Percentiles rank a stretch among this genome's conserved stretches.
phyloP scores from a whole-genome alignment of 2,113 vertebrate genomes.

The Nothobranchius kuhntae region DNA sequence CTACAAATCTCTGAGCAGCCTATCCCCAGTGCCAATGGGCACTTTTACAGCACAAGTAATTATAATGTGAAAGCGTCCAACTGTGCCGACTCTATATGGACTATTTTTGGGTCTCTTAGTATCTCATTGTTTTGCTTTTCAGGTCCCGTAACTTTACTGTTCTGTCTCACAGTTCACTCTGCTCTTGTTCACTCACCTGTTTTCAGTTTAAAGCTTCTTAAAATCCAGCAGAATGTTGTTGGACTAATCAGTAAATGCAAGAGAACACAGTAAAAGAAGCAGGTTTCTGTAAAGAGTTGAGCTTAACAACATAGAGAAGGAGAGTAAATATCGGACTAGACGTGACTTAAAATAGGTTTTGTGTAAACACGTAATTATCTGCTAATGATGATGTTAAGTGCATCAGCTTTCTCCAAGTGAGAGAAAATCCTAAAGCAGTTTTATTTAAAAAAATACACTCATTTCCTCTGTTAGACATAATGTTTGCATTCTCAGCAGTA shows the following conservation, averaged over 20 bases:
- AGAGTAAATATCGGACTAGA: not conserved
- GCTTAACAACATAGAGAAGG: not conserved
- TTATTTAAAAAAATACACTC: not conserved
- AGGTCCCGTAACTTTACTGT: not conserved
- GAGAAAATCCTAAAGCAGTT: not conserved
- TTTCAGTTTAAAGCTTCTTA: conserved; percentile 3
- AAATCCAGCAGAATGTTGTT: not conserved
- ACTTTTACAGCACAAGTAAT: not conserved
- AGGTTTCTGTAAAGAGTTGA: not conserved
- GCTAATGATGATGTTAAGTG: not conserved
- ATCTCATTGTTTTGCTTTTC: not conserved
- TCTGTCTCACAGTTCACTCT: not conserved
- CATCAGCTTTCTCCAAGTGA: not conserved
- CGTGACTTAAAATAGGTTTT: not conserved
- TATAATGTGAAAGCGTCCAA: not conserved
- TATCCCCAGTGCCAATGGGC: no score
- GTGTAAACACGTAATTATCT: not conserved
- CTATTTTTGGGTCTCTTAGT: not conserved
- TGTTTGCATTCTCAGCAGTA: no score
- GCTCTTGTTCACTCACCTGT: not conserved
- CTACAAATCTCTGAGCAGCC: not conserved
- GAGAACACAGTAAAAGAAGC: not conserved
- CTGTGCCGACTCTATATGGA: not conserved
- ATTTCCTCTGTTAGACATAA: not conserved
- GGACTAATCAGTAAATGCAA: no score